Base-by-base conservation (phyloP, 2,888 invertebrate genomes). In the Trichopria drosophilae region DNA sequence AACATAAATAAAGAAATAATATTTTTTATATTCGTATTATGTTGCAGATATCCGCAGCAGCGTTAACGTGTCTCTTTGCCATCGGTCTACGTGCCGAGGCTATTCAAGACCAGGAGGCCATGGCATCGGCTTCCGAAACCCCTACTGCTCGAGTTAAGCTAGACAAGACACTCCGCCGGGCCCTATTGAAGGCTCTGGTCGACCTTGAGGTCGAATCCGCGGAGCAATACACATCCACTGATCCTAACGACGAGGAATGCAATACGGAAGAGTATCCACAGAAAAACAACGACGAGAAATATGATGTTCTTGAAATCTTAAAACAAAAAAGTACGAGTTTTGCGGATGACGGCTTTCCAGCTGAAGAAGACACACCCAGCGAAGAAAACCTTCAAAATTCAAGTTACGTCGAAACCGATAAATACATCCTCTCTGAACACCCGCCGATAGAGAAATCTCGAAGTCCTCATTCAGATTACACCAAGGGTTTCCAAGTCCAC, bases 131-230 rank as follows among this genome's bases (percentile, higher is more conserved):
- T 10, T 35, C 45, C 22, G 31, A 79, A 39, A n/a, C n/a, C n/a
- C 50, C 77, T 4, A 78, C 78, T 45, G 74, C 84, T 3, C 82
- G 85, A 1, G 79, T 83, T 1, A 82, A 85, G 51, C 73, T 90
- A 46, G 89, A 90, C 71, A 84, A 85, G 34, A 86, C 85, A 56
- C 81, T 91, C 23, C 79, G 90, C 12, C 83, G 84, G 72, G 90
- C 90, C 1, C 76, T 90, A 31, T 76, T 90, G 4, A 85, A 84
- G 75, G 90, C 90, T 9, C 78, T 91, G 4, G 85, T 84, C 41
- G 88, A 89, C 64, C 76, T 90, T 39, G 89, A 90, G 74, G 84
- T 82, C 56, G 81, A 82, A 12, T 78, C 79, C 3, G 81, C 78
- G 39, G 69, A 75, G 13, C 80, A 80, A 15, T 44, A 15, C 51